Evolutionary conservation across 2,797 vertebrate genomes (phyloP).

Genomic region (Sandelia bainsii): DNA sequence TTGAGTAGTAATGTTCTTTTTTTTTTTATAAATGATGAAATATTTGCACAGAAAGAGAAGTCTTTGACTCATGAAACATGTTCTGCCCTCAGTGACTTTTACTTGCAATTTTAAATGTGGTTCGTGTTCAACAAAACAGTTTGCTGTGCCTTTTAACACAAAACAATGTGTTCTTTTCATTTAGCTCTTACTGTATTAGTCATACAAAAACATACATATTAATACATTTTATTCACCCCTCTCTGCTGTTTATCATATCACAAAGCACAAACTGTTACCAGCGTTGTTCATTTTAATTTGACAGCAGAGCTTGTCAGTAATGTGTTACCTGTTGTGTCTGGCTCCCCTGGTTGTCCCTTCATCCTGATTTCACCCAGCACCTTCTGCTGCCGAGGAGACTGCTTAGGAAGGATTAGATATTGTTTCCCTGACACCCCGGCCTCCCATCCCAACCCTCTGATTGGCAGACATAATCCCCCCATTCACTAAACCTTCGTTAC

Average conservation of each 20-base stretch:
- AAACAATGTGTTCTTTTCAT: constrained; percentile 35
- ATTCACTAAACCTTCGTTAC: constrained; percentile 83
- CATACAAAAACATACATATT: constrained; percentile 50
- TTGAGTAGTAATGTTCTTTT: constrained; percentile 35
- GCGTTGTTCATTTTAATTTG: constrained; percentile 71
- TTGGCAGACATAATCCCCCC: constrained; percentile 85
- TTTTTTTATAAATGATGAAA: constrained; percentile 35
- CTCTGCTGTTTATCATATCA: constrained; percentile 55
- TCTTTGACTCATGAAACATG: constrained; percentile 26
- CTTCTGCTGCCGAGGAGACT: constrained; percentile 81
- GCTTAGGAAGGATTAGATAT: constrained; percentile 86
- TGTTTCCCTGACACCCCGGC: constrained; percentile 87
- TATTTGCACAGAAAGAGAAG: constrained; percentile 41
- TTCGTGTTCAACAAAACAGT: constrained; percentile 20
- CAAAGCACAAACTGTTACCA: constrained; percentile 63
- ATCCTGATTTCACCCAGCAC: constrained; percentile 81
- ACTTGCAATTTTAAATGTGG: constrained; percentile 28
- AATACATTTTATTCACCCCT: constrained; percentile 33
- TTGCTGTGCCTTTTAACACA: constrained; percentile 31
- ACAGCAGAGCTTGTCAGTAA: constrained; percentile 65
- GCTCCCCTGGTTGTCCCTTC: constrained; percentile 69
- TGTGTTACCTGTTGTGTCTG: constrained; percentile 82
- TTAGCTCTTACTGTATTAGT: constrained; percentile 47
- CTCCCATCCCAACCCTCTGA: constrained; percentile 83
- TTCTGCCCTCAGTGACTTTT: constrained; percentile 33